phyloP scores from a whole-genome alignment of 2,113 vertebrate species.

The Spilogale gracilis region DNA sequence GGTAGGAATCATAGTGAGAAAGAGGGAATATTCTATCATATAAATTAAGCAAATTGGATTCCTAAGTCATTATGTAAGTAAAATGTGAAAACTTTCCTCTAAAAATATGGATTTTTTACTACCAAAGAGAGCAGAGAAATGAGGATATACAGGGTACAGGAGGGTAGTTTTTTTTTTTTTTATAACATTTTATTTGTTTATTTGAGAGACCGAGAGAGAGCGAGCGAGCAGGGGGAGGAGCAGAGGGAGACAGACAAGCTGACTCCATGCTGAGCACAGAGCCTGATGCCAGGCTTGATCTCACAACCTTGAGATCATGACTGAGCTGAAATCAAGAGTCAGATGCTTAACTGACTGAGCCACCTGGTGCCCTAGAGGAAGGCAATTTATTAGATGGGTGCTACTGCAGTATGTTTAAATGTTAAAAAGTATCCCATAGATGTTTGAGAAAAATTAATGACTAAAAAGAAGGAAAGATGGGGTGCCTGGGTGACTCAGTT shows the following conservation, averaged over 20 bases:
- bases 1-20: background rate
- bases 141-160: background rate
- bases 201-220: background rate
- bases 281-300: background rate
- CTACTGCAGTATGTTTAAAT: background rate
- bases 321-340: background rate
- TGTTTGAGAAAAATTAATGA: background rate
- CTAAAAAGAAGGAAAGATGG: background rate
- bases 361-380: background rate
- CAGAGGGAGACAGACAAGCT: background rate
- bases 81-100: background rate
- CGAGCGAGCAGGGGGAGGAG: background rate
- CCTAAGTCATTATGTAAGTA: background rate
- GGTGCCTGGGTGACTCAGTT: too few species aligned
- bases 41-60: constrained; percentile 18
- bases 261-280: background rate
- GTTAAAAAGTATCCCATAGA: background rate
- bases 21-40: background rate
- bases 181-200: background rate
- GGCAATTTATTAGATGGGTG: background rate
- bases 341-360: background rate
- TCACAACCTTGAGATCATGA: background rate
- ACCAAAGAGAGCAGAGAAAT: constrained; percentile 1
- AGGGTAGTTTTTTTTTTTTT: background rate
- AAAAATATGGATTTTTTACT: background rate